Evolutionary conservation across 2,113 vertebrate species (phyloP), one percentile per base, ranked within the genome.

Genomic region (Triplophysa tibetana): DNA sequence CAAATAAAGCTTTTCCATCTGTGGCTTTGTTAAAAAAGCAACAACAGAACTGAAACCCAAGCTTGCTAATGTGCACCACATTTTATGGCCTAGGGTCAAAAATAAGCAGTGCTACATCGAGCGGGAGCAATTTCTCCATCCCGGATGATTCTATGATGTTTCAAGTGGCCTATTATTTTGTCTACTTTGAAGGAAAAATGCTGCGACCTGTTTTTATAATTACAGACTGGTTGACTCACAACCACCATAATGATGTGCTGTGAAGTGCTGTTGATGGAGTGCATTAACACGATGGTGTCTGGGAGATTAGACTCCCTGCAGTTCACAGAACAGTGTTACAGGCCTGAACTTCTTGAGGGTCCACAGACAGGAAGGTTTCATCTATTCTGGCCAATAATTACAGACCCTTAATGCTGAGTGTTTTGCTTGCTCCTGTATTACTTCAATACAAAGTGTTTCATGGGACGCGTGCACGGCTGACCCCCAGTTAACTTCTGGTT

Each of bases 171-270:
- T 58, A 7, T 6, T 38, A 23, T 38, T 38, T 65, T 54, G 43
- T 76, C 41, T 63, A 29, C 38, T 54, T 77, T 38, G 21, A 54
- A 33, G 64, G 75, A 54, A 16, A 65, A 65, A 54, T 52, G 8
- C 61, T 38, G 62, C 65, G 75, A 54, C 75, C 75, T 77, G 62
- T 75, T n/a, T 52, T n/a, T 29, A 50, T 63, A 60, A 64, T 64
- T 50, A 48, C 17, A n/a, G 45, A 9, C 61, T 77, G 70, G 50
- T 52, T 52, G 50, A 52, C 50, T 58, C 54, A 58, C 54, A 38
- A 66, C 61, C 43, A 52, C 61, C 17, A 38, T 77, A 65, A 65
- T 54, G n/a, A 54, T 77, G 62, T 65, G 26, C 45, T 23, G 62
- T 63, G 60, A 75, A 63, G 41, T 26, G 41, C 73, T 48, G 38